Conservation (phyloP, 2,797 vertebrate species). For the Hyperoplus lanceolatus region DNA sequence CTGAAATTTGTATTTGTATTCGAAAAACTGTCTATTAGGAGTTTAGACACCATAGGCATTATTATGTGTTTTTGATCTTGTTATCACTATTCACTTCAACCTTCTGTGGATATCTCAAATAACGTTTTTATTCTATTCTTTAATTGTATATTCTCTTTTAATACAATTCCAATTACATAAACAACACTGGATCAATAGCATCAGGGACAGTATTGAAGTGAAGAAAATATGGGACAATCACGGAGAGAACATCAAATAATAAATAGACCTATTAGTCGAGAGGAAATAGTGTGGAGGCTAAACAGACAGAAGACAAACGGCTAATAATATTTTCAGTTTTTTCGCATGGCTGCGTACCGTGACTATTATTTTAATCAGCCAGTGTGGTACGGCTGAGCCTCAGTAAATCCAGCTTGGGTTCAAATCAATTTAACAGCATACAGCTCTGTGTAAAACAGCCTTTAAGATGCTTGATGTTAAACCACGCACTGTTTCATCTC, state of each 20-base stretch:
- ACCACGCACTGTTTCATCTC: background rate
- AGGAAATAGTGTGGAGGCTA: conserved; percentile 3
- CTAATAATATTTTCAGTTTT: conserved; percentile 24
- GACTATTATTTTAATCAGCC: conserved; percentile 26
- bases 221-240: conserved; percentile 4
- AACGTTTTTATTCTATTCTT: too few relatives aligned
- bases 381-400: conserved; percentile 21
- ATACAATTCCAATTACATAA: background rate
- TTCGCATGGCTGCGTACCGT: conserved; percentile 12
- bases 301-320: conserved; percentile 21
- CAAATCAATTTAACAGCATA: conserved; percentile 43
- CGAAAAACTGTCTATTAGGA: background rate
- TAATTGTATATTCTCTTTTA: background rate
- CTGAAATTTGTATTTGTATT: background rate
- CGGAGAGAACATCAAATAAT: background rate
- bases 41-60: background rate
- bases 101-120: background rate
- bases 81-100: background rate
- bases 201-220: conserved; percentile 4
- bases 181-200: background rate
- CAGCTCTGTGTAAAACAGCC: conserved; percentile 31
- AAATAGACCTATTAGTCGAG: background rate
- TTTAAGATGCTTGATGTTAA: conserved; percentile 34
- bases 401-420: conserved; percentile 19
- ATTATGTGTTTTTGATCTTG: background rate